Evolutionary conservation across 2,888 invertebrate species (phyloP).

Genomic region (Lasioglossum oenotherae): DNA sequence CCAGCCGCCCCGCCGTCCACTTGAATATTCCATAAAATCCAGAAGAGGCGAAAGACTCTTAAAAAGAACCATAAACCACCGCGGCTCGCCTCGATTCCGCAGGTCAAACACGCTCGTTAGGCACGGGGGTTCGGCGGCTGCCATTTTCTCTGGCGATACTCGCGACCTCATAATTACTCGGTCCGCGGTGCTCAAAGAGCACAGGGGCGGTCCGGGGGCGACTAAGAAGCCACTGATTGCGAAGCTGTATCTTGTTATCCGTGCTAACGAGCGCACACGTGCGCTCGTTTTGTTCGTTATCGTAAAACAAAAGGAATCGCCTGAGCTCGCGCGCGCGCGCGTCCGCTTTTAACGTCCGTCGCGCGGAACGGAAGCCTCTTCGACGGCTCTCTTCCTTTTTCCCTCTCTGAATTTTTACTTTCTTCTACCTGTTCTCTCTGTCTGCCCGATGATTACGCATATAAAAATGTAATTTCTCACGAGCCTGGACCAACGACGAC

Average conservation of each 20-base stretch:
- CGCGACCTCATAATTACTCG: conserved; percentile 48
- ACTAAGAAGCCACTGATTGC: conserved; percentile 59
- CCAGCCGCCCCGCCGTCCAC: neutral
- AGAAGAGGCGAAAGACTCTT: neutral
- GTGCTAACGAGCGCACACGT: conserved; percentile 63
- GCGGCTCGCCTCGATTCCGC: neutral
- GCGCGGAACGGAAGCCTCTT: conserved; percentile 41
- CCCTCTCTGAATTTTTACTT: conserved; percentile 3
- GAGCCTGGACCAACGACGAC: neutral
- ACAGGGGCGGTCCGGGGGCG: conserved; percentile 22
- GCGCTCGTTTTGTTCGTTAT: conserved; percentile 66
- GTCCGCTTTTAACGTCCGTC: neutral
- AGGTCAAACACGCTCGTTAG: conserved; percentile 44
- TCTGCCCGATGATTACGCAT: conserved; percentile 72
- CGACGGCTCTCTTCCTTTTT: neutral
- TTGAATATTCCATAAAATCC: conserved; percentile 2
- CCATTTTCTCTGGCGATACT: conserved; percentile 29
- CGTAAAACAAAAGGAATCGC: conserved; percentile 68
- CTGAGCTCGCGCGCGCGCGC: neutral
- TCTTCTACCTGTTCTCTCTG: neutral
- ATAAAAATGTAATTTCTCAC: conserved; percentile 79
- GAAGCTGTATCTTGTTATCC: conserved; percentile 62
- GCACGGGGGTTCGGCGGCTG: conserved; percentile 16
- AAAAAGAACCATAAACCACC: neutral
- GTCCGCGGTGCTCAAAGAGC: conserved; percentile 6